These are phyloP conservation scores for Phrynosoma platyrhinos DNA, from an alignment of 2,113 vertebrate species.

Conservation along the genomic window DNA sequence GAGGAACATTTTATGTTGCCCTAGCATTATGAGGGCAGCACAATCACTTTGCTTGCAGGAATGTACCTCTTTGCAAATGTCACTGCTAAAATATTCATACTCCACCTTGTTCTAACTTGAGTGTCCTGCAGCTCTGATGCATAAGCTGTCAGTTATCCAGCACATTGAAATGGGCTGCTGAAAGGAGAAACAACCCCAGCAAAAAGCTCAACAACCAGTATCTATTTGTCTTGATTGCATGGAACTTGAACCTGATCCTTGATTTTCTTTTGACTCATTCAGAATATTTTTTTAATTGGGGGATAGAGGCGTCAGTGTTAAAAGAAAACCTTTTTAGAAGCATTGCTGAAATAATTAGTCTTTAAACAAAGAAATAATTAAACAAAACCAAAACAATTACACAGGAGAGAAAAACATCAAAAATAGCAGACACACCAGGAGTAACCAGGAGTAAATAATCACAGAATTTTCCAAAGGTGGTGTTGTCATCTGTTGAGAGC, in stretches of 20 bases:
- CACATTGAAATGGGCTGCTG: not conserved
- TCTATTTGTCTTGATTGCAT: not conserved
- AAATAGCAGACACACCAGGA: too few relatives aligned
- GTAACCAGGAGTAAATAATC: too few relatives aligned
- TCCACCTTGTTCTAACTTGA: not conserved
- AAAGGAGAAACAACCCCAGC: not conserved
- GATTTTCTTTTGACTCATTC: not conserved
- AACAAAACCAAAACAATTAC: not conserved
- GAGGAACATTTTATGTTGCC: not conserved
- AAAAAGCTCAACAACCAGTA: not conserved
- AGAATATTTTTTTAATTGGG: not conserved
- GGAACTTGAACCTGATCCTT: not conserved
- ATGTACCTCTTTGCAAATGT: constrained; percentile 16
- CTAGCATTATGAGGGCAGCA: not conserved
- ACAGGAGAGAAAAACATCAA: not conserved
- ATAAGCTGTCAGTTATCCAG: not conserved
- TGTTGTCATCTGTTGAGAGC: too few relatives aligned
- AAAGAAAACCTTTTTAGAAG: not conserved
- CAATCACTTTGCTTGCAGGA: not conserved
- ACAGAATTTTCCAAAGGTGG: too few relatives aligned
- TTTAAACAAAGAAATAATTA: not conserved
- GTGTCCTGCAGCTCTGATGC: not conserved
- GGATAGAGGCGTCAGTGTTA: rapidly evolving
- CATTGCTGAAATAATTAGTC: not conserved
- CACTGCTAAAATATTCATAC: constrained; percentile 26